phyloP scores from a whole-genome alignment of 2,888 invertebrate species.

The Lasioglossum lativentre region DNA sequence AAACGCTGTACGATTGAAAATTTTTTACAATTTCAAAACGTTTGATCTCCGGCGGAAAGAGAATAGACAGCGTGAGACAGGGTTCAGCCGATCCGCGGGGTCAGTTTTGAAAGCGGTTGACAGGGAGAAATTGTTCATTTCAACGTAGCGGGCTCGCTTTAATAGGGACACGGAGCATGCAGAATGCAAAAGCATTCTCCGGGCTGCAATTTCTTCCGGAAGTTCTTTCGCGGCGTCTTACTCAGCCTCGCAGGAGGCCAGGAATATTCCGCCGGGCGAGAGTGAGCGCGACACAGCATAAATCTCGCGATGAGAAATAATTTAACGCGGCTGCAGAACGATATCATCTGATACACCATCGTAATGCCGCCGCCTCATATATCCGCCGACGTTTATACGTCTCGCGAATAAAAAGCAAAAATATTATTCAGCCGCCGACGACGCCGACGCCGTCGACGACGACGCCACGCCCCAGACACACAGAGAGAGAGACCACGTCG shows the following conservation, averaged over 20 bases:
- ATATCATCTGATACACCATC: constrained; percentile 53
- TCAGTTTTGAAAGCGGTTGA: not conserved
- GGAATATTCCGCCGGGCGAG: not conserved
- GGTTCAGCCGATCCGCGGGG: no score
- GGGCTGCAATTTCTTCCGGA: constrained; percentile 33
- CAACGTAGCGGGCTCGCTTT: not conserved
- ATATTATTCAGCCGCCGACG: constrained; percentile 56
- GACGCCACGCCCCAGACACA: not conserved
- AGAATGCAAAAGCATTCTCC: constrained; percentile 9
- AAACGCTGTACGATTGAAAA: no score
- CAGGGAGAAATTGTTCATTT: not conserved
- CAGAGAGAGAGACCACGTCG: not conserved
- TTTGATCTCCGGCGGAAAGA: no score
- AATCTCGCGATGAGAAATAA: constrained; percentile 62
- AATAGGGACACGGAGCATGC: constrained; percentile 9
- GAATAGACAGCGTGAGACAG: no score
- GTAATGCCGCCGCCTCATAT: constrained; percentile 37
- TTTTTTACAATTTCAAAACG: no score
- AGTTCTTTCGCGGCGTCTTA: constrained; percentile 30
- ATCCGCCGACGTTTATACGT: constrained; percentile 54
- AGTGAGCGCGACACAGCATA: constrained; percentile 15
- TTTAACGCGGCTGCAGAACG: constrained; percentile 45
- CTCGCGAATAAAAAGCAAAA: constrained; percentile 61
- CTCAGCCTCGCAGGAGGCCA: not conserved
- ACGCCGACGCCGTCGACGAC: not conserved